Conservation (phyloP, 37 sponge, comb jelly and placozoan species). For the Hexactinellida sp. region DNA sequence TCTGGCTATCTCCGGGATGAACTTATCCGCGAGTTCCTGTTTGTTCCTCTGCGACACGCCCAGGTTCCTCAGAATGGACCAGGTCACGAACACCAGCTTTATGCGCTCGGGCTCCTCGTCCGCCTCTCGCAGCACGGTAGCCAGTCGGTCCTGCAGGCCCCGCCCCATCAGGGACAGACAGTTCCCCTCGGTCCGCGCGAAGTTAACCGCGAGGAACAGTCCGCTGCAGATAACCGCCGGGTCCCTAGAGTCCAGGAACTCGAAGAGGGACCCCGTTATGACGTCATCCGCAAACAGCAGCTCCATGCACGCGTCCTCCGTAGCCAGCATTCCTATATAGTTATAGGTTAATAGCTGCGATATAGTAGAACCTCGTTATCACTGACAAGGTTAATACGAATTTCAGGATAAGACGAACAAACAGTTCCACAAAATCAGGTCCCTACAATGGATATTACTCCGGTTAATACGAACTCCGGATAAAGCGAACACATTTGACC, state of each 20-base stretch:
- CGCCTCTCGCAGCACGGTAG: background rate
- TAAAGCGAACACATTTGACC: no score
- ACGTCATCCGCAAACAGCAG: background rate
- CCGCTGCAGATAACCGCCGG: background rate
- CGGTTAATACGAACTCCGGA: no score
- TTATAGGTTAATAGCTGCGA: no score
- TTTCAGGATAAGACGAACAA: no score
- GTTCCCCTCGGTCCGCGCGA: background rate
- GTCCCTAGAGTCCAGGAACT: background rate
- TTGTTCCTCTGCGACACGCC: background rate
- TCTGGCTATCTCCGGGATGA: background rate
- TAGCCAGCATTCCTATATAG: conserved; percentile 4
- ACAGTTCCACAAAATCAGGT: no score
- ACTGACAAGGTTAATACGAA: no score
- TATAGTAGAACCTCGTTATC: no score
- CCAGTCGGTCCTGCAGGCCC: background rate
- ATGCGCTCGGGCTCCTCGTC: background rate
- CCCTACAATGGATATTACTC: no score
- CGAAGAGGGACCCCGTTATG: background rate
- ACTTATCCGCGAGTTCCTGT: background rate
- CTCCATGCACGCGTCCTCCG: background rate
- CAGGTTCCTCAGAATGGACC: background rate
- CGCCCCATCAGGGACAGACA: background rate
- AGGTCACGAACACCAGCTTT: background rate
- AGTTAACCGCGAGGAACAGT: background rate